These are phyloP conservation scores for Lycocerus yunnanus DNA, from an alignment of 2,888 invertebrate genomes.

Conservation along the genomic window DNA sequence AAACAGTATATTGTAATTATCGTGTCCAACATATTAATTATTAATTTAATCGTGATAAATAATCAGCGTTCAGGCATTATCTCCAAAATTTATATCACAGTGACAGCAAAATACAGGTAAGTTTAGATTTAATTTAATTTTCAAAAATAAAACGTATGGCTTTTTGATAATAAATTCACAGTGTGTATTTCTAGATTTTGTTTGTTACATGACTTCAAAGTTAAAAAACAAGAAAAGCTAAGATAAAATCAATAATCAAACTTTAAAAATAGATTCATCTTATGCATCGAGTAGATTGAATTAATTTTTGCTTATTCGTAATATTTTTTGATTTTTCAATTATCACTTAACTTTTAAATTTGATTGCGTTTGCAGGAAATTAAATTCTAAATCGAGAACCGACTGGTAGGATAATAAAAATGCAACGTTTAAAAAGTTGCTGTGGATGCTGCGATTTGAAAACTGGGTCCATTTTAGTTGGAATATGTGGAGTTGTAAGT, in stretches of 20 bases:
- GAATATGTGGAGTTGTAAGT: conserved; percentile 24
- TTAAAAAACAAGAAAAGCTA: neutral
- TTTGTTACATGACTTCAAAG: neutral
- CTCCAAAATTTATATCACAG: neutral
- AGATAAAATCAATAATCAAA: neutral
- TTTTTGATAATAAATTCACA: too few relatives aligned
- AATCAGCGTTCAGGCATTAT: neutral
- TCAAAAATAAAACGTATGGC: neutral
- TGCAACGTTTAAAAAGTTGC: conserved; percentile 14
- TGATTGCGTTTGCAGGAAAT: neutral
- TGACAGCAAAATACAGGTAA: neutral
- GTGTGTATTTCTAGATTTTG: neutral
- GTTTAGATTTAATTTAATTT: neutral
- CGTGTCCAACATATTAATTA: neutral
- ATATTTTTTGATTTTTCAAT: too few relatives aligned
- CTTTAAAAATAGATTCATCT: neutral
- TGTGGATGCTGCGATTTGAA: conserved; percentile 24
- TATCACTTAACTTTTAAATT: neutral
- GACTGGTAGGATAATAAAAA: neutral
- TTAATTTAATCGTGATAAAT: neutral
- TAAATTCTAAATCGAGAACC: neutral
- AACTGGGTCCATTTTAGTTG: conserved; percentile 19
- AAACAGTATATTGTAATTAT: neutral
- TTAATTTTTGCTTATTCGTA: neutral
- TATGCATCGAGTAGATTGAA: neutral